These are phyloP conservation scores for Epinephelus coioides DNA, from an alignment of 2,797 vertebrate genomes.

Conservation along the genomic window DNA sequence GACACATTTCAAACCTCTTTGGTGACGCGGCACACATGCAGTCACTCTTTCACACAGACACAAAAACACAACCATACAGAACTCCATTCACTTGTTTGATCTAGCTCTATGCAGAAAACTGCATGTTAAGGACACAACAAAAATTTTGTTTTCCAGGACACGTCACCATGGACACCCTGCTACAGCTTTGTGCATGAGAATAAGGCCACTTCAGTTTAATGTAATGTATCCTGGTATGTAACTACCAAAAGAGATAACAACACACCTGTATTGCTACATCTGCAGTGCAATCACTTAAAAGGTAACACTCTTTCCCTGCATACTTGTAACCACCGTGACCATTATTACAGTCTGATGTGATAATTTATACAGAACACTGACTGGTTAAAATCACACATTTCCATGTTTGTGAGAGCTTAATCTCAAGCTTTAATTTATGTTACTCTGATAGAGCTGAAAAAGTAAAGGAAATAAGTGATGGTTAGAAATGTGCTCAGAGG, in stretches of 20 bases:
- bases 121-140: constrained; percentile 36
- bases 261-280: constrained; percentile 48
- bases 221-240: constrained; percentile 36
- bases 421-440: constrained; percentile 8
- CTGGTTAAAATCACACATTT: constrained; percentile 16
- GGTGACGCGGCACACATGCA: constrained; percentile 21
- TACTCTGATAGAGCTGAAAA: constrained; percentile 13
- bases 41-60: constrained; percentile 24
- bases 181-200: constrained; percentile 60
- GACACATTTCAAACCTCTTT: constrained; percentile 45
- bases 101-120: constrained; percentile 42
- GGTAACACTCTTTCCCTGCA: constrained; percentile 22
- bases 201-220: constrained; percentile 73
- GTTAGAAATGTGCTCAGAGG: constrained; percentile 37
- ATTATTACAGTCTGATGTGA: neutral
- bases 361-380: neutral
- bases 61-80: constrained; percentile 17
- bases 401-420: neutral
- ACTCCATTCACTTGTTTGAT: constrained; percentile 23
- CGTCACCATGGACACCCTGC: constrained; percentile 43
- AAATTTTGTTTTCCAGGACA: constrained; percentile 45
- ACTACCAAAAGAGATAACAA: constrained; percentile 30
- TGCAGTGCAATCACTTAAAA: constrained; percentile 47
- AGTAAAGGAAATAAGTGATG: constrained; percentile 1
- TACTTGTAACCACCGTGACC: constrained; percentile 3